Evolutionary conservation across 2,113 vertebrate species (phyloP).

Genomic region (Phalacrocorax aristotelis): DNA sequence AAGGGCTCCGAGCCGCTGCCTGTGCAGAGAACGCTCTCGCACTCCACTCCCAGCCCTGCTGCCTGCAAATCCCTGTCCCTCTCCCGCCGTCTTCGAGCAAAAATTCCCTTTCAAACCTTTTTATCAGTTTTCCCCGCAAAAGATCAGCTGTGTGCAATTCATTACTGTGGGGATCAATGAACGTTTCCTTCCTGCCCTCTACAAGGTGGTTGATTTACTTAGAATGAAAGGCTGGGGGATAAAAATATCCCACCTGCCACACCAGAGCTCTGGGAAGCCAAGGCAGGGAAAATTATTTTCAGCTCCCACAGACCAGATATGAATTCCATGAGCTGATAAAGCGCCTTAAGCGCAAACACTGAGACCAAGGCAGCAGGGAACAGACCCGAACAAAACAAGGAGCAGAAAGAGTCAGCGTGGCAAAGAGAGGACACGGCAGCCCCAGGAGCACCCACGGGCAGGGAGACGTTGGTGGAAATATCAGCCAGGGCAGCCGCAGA

Average conservation of each 20-base stretch:
- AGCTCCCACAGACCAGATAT: background rate
- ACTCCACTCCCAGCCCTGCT: background rate
- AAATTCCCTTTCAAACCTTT: background rate
- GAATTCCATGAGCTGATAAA: background rate
- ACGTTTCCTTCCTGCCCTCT: background rate
- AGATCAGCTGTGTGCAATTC: background rate
- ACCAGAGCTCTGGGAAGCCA: background rate
- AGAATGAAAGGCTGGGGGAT: background rate
- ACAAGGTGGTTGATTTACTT: background rate
- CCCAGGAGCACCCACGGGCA: fast-evolving
- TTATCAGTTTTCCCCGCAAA: background rate
- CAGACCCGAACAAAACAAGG: background rate
- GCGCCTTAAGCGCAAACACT: background rate
- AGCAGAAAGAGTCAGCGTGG: background rate
- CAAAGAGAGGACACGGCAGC: background rate
- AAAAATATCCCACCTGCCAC: background rate
- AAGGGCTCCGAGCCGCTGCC: background rate
- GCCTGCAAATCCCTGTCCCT: background rate
- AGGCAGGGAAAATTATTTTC: background rate
- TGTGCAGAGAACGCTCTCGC: background rate
- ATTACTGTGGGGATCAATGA: background rate
- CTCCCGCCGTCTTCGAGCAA: background rate
- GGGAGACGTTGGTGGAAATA: fast-evolving
- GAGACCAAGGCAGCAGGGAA: background rate
- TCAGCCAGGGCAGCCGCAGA: too few relatives aligned